A percentile compares a stretch with the other conserved stretches of the same genome.
Evolutionary conservation across 2,888 invertebrate species (phyloP).

Genomic region (Calliphora vomitoria): DNA sequence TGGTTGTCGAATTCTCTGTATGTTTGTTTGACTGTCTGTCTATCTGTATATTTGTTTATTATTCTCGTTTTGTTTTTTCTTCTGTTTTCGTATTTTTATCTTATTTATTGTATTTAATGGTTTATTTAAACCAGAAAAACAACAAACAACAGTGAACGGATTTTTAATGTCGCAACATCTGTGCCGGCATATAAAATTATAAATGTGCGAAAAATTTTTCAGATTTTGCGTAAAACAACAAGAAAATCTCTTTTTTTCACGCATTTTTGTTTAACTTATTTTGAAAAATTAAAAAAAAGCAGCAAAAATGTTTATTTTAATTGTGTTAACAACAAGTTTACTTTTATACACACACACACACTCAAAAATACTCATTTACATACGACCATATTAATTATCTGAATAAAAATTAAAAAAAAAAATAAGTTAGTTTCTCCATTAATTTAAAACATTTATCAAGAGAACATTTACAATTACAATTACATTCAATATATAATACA

Average conservation of each 20-base stretch:
- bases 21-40: not conserved
- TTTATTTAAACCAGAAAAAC: constrained; percentile 40
- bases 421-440: not conserved
- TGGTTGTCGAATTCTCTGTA: constrained; percentile 1
- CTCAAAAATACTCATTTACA: not conserved
- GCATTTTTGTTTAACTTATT: constrained; percentile 2
- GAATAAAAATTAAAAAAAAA: not conserved
- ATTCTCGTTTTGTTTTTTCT: not conserved
- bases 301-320: not conserved
- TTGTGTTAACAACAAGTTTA: not conserved
- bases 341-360: too few relatives aligned
- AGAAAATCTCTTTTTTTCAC: constrained; percentile 11
- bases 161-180: constrained; percentile 56
- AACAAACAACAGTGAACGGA: constrained; percentile 9
- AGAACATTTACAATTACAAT: not conserved
- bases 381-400: not conserved
- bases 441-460: not conserved
- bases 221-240: constrained; percentile 17
- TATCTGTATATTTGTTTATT: constrained; percentile 12
- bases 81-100: not conserved
- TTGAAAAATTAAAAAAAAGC: not conserved
- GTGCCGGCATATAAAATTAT: constrained; percentile 45
- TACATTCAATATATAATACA: not conserved
- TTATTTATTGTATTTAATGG: constrained; percentile 47
- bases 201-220: constrained; percentile 37